Evolutionary conservation across 2,888 invertebrate genomes (phyloP).

Genomic region (Tachina lurida): DNA sequence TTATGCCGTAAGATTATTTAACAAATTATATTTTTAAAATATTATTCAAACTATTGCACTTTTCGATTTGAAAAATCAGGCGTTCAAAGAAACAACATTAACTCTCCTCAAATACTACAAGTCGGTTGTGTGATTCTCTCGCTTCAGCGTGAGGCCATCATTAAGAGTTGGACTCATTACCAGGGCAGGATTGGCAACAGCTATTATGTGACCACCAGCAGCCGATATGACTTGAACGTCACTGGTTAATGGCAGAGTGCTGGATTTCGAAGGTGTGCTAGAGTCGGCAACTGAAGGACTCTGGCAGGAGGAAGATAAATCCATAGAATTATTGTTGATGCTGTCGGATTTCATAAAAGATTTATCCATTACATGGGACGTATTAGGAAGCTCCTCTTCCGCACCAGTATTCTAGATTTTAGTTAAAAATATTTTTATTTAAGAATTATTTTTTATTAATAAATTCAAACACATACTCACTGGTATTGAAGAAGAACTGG

Average conservation of each 20-base stretch:
- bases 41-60: constrained; percentile 56
- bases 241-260: constrained; percentile 72
- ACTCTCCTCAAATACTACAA: constrained; percentile 72
- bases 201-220: constrained; percentile 93
- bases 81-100: background rate
- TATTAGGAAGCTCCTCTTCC: constrained; percentile 77
- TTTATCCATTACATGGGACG: constrained; percentile 16
- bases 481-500: constrained; percentile 86
- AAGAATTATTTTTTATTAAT: background rate
- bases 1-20: background rate
- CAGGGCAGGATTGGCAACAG: constrained; percentile 93
- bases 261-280: constrained; percentile 62
- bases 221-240: constrained; percentile 91
- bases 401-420: constrained; percentile 75
- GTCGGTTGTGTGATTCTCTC: constrained; percentile 81
- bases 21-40: constrained; percentile 22
- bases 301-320: constrained; percentile 51
- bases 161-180: constrained; percentile 85
- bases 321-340: constrained; percentile 61
- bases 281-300: constrained; percentile 72
- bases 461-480: constrained; percentile 80
- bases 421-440: background rate
- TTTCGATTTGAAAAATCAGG: background rate
- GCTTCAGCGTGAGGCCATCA: constrained; percentile 80
- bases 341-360: constrained; percentile 55